These are phyloP conservation scores for Tyrophagus putrescentiae DNA, from an alignment of 1,140 invertebrate species.

Conservation along the genomic window DNA sequence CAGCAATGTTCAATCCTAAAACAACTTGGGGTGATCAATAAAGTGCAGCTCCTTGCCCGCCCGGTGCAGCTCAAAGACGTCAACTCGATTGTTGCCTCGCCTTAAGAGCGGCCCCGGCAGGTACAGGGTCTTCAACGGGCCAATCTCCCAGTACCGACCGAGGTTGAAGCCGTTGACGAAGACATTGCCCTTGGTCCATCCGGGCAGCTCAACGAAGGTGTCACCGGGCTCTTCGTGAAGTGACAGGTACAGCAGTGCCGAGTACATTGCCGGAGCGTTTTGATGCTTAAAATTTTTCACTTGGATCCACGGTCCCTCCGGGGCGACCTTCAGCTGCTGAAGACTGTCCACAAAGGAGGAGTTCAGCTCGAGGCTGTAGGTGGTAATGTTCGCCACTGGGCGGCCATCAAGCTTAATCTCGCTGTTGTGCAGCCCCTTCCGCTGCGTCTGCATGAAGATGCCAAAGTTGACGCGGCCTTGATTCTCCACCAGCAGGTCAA, in stretches of 20 bases:
- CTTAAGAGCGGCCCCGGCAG: constrained; percentile 44
- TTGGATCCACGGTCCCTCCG: neutral
- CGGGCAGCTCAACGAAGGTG: constrained; percentile 48
- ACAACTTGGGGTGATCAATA: no score
- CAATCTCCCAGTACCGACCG: constrained; percentile 57
- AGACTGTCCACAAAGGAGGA: neutral
- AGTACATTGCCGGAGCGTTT: neutral
- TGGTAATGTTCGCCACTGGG: neutral
- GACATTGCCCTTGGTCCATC: constrained; percentile 54
- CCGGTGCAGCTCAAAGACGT: constrained; percentile 21
- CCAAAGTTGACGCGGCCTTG: constrained; percentile 26
- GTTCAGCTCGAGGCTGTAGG: constrained; percentile 13
- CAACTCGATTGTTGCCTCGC: constrained; percentile 4
- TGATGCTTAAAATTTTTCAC: no score
- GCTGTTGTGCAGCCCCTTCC: constrained; percentile 14
- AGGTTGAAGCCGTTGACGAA: constrained; percentile 55
- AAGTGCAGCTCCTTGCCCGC: no score
- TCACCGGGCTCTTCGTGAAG: constrained; percentile 32
- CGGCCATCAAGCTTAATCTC: neutral
- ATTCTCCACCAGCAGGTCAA: constrained; percentile 27
- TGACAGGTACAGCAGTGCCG: neutral
- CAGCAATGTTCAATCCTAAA: no score
- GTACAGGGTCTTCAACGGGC: constrained; percentile 59
- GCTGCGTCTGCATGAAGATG: neutral
- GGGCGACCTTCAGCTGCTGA: neutral